A percentile compares a stretch with the other conserved stretches of the same genome.
Evolutionary conservation across 1,140 invertebrate species (phyloP).

Genomic region (Oreohelix idahoensis): DNA sequence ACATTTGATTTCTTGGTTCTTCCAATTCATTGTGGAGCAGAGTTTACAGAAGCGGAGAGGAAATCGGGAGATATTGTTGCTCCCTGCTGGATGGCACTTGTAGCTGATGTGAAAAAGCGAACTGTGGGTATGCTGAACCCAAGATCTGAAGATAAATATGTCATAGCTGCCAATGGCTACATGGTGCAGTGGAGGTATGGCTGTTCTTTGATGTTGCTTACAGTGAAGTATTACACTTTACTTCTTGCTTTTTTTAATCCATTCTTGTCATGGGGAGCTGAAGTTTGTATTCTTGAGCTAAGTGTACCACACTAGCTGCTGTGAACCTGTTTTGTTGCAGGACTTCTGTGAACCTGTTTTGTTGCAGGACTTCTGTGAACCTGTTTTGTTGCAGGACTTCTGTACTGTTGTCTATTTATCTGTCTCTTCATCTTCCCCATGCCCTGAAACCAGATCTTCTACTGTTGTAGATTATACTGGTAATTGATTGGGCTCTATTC

Average conservation of each 20-base stretch:
- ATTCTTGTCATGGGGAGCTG: no score
- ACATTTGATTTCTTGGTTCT: constrained; percentile 35
- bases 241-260: neutral
- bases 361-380: no score
- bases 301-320: no score
- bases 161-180: constrained; percentile 36
- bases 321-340: no score
- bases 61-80: neutral
- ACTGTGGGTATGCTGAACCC: constrained; percentile 26
- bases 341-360: no score
- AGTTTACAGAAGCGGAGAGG: constrained; percentile 7
- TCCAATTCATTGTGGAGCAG: constrained; percentile 32
- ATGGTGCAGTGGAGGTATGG: constrained; percentile 36
- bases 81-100: constrained; percentile 32
- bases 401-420: no score
- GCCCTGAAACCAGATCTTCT: no score
- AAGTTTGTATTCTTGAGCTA: no score
- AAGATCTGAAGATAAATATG: constrained; percentile 24
- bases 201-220: neutral
- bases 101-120: constrained; percentile 23
- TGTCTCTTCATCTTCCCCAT: no score
- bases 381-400: no score
- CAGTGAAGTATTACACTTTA: neutral
- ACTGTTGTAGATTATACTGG: no score
- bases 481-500: no score